phyloP scores from a whole-genome alignment of 1,140 invertebrate genomes.

The Tetramorium alpestre region DNA sequence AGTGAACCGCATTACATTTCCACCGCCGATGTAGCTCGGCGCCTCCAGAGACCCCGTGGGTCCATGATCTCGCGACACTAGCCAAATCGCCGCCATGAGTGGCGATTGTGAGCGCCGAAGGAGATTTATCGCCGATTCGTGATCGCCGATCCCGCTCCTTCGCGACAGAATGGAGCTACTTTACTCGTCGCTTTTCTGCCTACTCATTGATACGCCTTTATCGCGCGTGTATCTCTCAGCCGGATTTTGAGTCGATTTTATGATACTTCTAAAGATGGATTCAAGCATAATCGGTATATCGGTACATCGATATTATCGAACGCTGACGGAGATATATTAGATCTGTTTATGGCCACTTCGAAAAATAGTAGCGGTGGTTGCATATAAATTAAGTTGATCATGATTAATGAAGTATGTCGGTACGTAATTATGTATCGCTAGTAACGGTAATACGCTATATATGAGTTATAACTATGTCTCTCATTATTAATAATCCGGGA shows the following conservation, averaged over 20 bases:
- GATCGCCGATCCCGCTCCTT: neutral
- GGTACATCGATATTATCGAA: neutral
- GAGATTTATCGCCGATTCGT: slow-evolving; percentile 50
- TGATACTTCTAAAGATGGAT: neutral
- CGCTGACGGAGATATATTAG: slow-evolving; percentile 19
- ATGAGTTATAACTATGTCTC: slow-evolving; percentile 14
- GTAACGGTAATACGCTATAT: slow-evolving; percentile 4
- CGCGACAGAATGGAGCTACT: slow-evolving; percentile 33
- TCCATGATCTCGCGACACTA: slow-evolving; percentile 17
- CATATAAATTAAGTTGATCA: slow-evolving; percentile 9
- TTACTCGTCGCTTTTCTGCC: slow-evolving; percentile 27
- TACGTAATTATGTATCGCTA: slow-evolving; percentile 26
- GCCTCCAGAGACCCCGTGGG: slow-evolving; percentile 17
- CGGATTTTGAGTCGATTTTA: slow-evolving; percentile 33
- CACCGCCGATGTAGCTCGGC: slow-evolving; percentile 28
- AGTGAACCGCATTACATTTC: slow-evolving; percentile 39
- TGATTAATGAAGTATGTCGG: slow-evolving; percentile 14
- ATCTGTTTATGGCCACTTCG: neutral
- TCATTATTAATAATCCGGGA: neutral
- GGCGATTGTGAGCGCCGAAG: slow-evolving; percentile 54
- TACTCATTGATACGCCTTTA: slow-evolving; percentile 47
- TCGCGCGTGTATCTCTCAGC: slow-evolving; percentile 23
- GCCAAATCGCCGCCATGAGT: slow-evolving; percentile 46
- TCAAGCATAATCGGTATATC: neutral
- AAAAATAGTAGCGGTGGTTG: neutral